Evolutionary conservation across 1,140 invertebrate species (phyloP).

Genomic region (Ceratosolen fusciceps): DNA sequence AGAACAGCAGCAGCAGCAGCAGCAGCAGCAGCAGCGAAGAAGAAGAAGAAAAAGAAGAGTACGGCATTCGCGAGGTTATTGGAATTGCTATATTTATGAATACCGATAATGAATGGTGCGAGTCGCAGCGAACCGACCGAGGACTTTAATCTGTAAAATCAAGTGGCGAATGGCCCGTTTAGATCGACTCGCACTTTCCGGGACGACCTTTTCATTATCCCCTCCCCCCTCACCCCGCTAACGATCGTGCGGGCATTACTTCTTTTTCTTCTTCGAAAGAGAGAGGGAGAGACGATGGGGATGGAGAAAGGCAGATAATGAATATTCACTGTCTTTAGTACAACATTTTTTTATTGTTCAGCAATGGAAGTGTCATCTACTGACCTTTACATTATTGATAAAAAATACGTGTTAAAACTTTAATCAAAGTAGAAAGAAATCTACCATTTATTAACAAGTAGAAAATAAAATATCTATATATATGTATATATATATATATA

Average conservation of each 20-base stretch:
- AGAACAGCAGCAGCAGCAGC: background rate
- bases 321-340: conserved; percentile 23
- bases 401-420: conserved; percentile 24
- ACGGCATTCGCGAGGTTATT: too few species aligned
- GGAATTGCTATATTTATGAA: background rate
- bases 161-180: conserved; percentile 3
- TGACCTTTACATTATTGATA: conserved; percentile 28
- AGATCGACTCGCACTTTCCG: conserved; percentile 11
- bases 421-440: conserved; percentile 11
- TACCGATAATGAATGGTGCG: background rate
- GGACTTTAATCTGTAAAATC: conserved; percentile 20
- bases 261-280: conserved; percentile 8
- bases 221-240: background rate
- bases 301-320: background rate
- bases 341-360: conserved; percentile 36
- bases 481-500: background rate
- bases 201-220: background rate
- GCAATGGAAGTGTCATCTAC: conserved; percentile 14
- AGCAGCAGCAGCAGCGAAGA: too few species aligned
- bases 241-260: conserved; percentile 25
- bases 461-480: conserved; percentile 18
- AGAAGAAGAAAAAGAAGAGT: background rate
- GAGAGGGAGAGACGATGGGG: background rate
- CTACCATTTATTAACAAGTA: conserved; percentile 3
- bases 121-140: background rate